Base-by-base conservation (phyloP, 2,888 invertebrate species). In the Coremacera marginata region DNA sequence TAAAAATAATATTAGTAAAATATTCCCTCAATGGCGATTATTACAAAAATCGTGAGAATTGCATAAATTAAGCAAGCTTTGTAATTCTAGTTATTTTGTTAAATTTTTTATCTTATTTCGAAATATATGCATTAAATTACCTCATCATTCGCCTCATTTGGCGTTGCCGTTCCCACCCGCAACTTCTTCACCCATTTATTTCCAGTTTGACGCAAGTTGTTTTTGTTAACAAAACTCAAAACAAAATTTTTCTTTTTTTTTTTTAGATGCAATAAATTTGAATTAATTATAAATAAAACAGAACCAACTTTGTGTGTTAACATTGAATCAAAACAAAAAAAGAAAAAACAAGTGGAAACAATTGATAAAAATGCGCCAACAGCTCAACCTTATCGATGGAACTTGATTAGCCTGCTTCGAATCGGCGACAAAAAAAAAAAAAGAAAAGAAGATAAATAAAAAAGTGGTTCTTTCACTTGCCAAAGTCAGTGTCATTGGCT, bases 81-180 rank as follows among this genome's bases (percentile, higher is more conserved):
- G n/a, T 25, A 25, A n/a, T 55, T 44, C 31, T 19, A 19, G n/a
- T 37, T 14, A 55, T 70, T 14, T 37, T 14, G 70, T 70, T 14
- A 19, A n/a, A 19, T 44, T 9, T 51, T 22, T 70, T 14, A 52
- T 16, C 22, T 49, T 27, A 27, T 51, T 44, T 49, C 34, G 34
- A 27, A 49, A 51, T 73, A 73, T 75, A 67, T 67, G 22, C 55
- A 55, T 52, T 67, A 22, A n/a, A 75, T 75, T 75, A 75, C 57
- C 74, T 75, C 74, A 75, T 75, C 52, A n/a, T 63, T 31, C 63
- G 31, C 63, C 19, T 3, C 9, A 55, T 55, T 22, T 55, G 55
- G 1, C 7, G 55, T 19, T 19, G 19, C n/a, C 55, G 55, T 19
- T 55, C n/a, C 65, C 65, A 65, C 65, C 14, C 65, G 14, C 65